phyloP scores from a whole-genome alignment of 2,888 invertebrate genomes.

The Drosophila birchii region DNA sequence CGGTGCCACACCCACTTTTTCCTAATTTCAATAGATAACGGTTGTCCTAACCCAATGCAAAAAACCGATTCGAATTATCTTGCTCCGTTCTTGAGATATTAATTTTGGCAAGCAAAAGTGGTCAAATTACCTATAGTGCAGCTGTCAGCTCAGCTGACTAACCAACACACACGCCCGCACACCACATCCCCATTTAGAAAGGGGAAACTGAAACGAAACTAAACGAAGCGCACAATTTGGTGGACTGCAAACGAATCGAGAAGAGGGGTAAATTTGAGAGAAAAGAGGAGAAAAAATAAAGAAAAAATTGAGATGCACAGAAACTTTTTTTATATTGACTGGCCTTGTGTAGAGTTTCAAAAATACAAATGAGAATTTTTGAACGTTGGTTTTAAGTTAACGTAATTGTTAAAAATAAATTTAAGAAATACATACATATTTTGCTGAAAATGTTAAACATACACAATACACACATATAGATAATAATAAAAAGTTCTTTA shows the following conservation, averaged over 20 bases:
- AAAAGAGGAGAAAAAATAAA: not conserved
- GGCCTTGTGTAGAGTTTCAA: not conserved
- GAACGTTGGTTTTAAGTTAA: not conserved
- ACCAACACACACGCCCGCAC: conserved; percentile 30
- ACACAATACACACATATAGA: not conserved
- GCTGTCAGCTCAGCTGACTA: conserved; percentile 54
- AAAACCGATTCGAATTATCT: no score
- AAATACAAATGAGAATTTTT: no score
- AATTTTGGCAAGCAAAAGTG: no score
- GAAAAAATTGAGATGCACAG: not conserved
- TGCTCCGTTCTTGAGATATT: no score
- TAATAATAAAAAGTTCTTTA: not conserved
- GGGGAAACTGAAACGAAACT: conserved; percentile 51
- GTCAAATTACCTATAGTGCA: no score
- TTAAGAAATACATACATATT: not conserved
- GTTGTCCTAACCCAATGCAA: no score
- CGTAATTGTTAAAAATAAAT: no score
- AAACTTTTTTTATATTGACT: not conserved
- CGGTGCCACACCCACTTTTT: no score
- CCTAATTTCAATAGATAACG: no score
- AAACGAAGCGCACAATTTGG: conserved; percentile 61
- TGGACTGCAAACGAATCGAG: conserved; percentile 39
- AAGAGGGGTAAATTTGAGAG: conserved; percentile 2
- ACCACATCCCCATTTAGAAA: conserved; percentile 1
- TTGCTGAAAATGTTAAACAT: not conserved